Conservation (phyloP, 2,888 invertebrate genomes). For the Catocala nupta region DNA sequence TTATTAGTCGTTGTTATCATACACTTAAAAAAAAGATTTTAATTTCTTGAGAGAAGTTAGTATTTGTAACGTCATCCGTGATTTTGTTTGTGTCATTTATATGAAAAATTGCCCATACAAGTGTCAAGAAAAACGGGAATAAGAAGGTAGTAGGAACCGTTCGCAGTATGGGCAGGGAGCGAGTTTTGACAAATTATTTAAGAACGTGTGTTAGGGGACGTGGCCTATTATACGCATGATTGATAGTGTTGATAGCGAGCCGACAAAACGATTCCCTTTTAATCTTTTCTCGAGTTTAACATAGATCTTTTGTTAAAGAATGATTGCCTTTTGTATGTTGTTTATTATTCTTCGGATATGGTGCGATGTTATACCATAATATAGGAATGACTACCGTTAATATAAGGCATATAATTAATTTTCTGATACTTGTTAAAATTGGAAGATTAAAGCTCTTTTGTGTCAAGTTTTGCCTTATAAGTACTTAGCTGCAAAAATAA, state of each 20-base stretch:
- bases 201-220: constrained; percentile 84
- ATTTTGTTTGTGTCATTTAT: constrained; percentile 51
- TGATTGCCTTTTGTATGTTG: constrained; percentile 49
- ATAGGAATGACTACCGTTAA: neutral
- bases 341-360: constrained; percentile 33
- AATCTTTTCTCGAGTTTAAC: constrained; percentile 67
- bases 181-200: constrained; percentile 86
- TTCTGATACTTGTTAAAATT: constrained; percentile 8
- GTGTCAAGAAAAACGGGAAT: constrained; percentile 68
- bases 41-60: no score
- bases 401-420: neutral
- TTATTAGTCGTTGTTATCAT: no score
- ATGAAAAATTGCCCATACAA: constrained; percentile 62
- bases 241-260: constrained; percentile 78
- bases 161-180: constrained; percentile 69
- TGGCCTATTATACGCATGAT: constrained; percentile 81
- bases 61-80: constrained; percentile 11
- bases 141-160: constrained; percentile 63
- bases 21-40: no score
- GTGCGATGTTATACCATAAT: neutral
- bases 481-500: no score
- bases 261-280: constrained; percentile 72
- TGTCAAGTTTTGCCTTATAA: no score
- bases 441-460: no score
- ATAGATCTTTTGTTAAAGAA: constrained; percentile 52